These are phyloP conservation scores for Kuschelorhynchus macadamiae DNA, from an alignment of 2,888 invertebrate species.

Conservation along the genomic window DNA sequence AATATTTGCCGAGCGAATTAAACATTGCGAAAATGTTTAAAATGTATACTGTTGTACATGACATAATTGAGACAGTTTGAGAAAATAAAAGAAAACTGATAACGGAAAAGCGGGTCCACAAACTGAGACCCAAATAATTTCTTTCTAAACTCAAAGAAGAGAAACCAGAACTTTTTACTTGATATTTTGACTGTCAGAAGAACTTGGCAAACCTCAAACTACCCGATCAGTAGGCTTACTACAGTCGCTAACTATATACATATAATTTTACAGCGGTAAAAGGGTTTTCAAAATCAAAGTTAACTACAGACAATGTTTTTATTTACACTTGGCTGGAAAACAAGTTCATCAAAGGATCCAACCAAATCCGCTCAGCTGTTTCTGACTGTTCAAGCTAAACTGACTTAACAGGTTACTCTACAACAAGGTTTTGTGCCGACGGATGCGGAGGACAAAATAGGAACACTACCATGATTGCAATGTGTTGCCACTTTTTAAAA, in stretches of 20 bases:
- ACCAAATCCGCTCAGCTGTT: constrained; percentile 20
- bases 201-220: constrained; percentile 44
- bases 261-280: constrained; percentile 43
- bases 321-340: constrained; percentile 38
- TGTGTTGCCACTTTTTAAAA: too few relatives aligned
- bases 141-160: constrained; percentile 13
- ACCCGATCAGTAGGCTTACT: constrained; percentile 51
- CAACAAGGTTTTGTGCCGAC: too few relatives aligned
- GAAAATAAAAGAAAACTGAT: too few relatives aligned
- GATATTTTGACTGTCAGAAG: constrained; percentile 43
- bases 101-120: too few relatives aligned
- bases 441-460: too few relatives aligned
- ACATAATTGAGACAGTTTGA: too few relatives aligned
- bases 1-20: too few relatives aligned
- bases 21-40: too few relatives aligned
- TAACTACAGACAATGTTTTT: constrained; percentile 30
- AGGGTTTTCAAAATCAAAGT: constrained; percentile 25
- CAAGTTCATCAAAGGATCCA: constrained; percentile 26
- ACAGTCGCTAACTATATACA: constrained; percentile 48
- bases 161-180: not conserved
- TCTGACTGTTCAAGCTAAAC: not conserved
- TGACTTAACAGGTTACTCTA: too few relatives aligned
- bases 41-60: too few relatives aligned
- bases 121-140: too few relatives aligned
- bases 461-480: too few relatives aligned